A percentile compares a stretch with the other conserved stretches of the same genome.
phyloP scores from a whole-genome alignment of 2,113 vertebrate species.

The Cygnus buccinator region DNA sequence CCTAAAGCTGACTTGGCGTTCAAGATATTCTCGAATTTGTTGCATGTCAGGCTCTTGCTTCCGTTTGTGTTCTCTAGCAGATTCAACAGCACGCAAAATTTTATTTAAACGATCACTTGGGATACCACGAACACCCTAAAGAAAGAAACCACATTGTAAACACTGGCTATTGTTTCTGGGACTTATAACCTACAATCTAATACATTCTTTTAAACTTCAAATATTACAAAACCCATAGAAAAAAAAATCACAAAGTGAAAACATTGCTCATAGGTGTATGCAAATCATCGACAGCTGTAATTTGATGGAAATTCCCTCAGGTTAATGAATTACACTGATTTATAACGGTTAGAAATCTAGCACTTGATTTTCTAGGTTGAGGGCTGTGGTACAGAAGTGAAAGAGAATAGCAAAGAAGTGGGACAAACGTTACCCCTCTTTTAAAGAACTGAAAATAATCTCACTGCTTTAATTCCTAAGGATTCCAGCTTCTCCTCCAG shows the following conservation, averaged over 20 bases:
- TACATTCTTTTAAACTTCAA: neutral
- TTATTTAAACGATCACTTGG: conserved; percentile 69
- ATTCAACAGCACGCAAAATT: conserved; percentile 65
- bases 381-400: neutral
- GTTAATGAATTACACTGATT: neutral
- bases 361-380: neutral
- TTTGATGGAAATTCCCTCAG: neutral
- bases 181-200: neutral
- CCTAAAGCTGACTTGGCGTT: conserved; percentile 69
- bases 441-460: conserved; percentile 42
- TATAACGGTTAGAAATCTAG: neutral
- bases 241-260: neutral
- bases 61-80: conserved; percentile 59
- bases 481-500: conserved; percentile 83
- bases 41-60: conserved; percentile 73
- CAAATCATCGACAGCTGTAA: neutral
- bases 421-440: neutral
- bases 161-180: neutral
- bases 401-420: neutral
- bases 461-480: conserved; percentile 85
- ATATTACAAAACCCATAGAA: neutral
- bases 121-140: conserved; percentile 76
- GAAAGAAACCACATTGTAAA: neutral
- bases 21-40: conserved; percentile 71
- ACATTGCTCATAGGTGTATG: neutral